phyloP scores from a whole-genome alignment of 2,888 invertebrate genomes.

The Drosophila ustulata region DNA sequence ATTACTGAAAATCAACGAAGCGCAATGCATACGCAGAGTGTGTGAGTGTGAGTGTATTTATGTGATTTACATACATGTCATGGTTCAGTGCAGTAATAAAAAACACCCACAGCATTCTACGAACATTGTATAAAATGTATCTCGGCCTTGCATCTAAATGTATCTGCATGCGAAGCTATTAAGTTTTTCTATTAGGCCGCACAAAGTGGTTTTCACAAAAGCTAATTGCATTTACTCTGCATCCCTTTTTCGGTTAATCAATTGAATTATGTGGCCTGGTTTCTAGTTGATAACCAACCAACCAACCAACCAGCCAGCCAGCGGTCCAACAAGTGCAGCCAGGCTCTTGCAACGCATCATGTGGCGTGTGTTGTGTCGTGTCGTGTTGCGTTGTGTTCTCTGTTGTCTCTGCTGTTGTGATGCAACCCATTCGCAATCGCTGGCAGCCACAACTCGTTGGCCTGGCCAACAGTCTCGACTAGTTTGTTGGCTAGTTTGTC shows the following conservation, averaged over 20 bases:
- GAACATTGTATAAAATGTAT: constrained; percentile 23
- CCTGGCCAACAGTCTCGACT: constrained; percentile 51
- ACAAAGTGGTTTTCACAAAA: constrained; percentile 42
- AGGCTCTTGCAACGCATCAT: constrained; percentile 10
- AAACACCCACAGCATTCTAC: constrained; percentile 32
- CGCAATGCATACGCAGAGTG: constrained; percentile 43
- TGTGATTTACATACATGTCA: constrained; percentile 57
- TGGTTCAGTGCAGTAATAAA: constrained; percentile 58
- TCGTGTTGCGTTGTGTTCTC: constrained; percentile 5
- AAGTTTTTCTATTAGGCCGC: constrained; percentile 45
- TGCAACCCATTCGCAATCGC: constrained; percentile 36
- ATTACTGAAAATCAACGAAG: constrained; percentile 73
- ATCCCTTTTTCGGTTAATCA: constrained; percentile 39
- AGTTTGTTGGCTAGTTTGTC: constrained; percentile 28
- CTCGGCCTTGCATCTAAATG: constrained; percentile 34
- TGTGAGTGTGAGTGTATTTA: constrained; percentile 11
- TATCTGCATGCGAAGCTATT: constrained; percentile 38
- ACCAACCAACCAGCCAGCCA: neutral
- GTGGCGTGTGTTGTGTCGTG: neutral
- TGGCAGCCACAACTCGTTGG: constrained; percentile 56
- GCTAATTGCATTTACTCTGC: constrained; percentile 51
- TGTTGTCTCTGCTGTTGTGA: constrained; percentile 13
- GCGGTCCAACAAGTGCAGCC: constrained; percentile 16
- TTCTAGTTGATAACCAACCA: constrained; percentile 1
- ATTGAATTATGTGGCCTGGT: constrained; percentile 59